phyloP scores from a whole-genome alignment of 1,140 invertebrate species.

The Aricia agestis region DNA sequence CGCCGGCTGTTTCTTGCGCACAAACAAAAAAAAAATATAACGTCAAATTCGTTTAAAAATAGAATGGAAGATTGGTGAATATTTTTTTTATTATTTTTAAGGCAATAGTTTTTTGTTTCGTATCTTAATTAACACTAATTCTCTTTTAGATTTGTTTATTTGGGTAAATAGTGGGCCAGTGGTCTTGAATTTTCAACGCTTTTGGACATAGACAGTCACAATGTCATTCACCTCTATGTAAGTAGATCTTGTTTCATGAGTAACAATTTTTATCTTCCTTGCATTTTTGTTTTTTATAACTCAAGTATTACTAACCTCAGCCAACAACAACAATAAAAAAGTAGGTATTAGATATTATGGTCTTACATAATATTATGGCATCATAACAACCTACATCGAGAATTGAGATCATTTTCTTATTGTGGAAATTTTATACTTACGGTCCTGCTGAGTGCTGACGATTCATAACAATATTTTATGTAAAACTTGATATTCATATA shows the following conservation, averaged over 20 bases:
- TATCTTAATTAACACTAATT: conserved; percentile 27
- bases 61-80: conserved; percentile 33
- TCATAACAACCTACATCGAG: not conserved
- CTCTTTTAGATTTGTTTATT: conserved; percentile 46
- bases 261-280: conserved; percentile 1
- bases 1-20: conserved; percentile 21
- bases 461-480: no score
- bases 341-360: no score
- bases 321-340: no score
- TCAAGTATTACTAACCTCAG: no score
- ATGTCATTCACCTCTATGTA: conserved; percentile 71
- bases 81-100: conserved; percentile 11
- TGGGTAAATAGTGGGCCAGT: conserved; percentile 38
- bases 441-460: not conserved
- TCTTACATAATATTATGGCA: no score
- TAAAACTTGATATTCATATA: no score
- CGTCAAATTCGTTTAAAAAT: conserved; percentile 17
- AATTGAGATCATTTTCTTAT: not conserved
- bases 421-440: not conserved
- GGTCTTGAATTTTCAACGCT: conserved; percentile 30
- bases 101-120: conserved; percentile 21
- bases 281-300: not conserved
- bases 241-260: conserved; percentile 41
- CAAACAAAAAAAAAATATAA: conserved; percentile 17
- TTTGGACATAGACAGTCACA: conserved; percentile 27